Conservation (phyloP, 2,113 vertebrate species). For the Zosterops lateralis region DNA sequence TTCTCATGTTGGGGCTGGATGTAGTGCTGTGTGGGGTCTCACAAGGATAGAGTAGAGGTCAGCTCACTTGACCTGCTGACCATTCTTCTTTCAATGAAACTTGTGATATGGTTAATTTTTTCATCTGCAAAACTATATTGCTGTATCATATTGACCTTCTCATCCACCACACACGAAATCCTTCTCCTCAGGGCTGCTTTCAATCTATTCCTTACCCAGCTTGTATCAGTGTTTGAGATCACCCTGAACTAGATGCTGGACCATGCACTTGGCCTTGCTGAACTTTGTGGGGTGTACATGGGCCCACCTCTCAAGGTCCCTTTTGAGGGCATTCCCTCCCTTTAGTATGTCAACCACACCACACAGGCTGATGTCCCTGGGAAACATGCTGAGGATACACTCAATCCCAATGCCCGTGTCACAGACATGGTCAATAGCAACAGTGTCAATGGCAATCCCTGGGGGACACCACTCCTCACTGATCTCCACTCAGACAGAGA, state of each 20-base stretch:
- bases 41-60: background rate
- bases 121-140: background rate
- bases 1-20: background rate
- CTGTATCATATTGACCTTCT: background rate
- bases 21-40: background rate
- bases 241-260: background rate
- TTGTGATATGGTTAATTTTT: background rate
- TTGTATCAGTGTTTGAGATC: background rate
- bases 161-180: background rate
- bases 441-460: background rate
- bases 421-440: background rate
- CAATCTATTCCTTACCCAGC: background rate
- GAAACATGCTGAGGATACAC: background rate
- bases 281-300: background rate
- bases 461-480: background rate
- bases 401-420: background rate
- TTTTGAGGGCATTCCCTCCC: too few species aligned
- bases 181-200: background rate
- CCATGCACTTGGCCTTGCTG: background rate
- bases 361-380: background rate
- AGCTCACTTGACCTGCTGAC: background rate
- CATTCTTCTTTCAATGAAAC: background rate
- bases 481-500: rapidly evolving
- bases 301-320: too few species aligned
- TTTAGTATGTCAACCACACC: background rate